A percentile compares a stretch with the other conserved stretches of the same genome.
Evolutionary conservation across 23 tunicate species (phyloP).

Genomic region (Oikopleura vanhoeffeni): DNA sequence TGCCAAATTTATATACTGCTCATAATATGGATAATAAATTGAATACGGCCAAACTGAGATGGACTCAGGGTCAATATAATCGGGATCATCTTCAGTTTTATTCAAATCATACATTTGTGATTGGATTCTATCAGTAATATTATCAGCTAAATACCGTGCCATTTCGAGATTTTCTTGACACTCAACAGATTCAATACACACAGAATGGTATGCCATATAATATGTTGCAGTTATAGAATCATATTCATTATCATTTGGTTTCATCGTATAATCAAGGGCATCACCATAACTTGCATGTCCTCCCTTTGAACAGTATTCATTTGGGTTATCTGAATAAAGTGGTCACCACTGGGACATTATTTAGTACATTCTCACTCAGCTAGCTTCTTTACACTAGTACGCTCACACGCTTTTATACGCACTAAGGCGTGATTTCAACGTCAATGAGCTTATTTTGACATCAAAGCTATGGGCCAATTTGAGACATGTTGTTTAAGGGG

Average conservation of each 20-base stretch:
- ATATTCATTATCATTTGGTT: not conserved
- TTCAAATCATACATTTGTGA: not conserved
- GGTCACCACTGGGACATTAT: too few species aligned
- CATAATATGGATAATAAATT: constrained; percentile 88
- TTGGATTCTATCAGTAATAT: constrained; percentile 26
- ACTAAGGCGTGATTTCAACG: too few species aligned
- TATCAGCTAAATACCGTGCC: constrained; percentile 51
- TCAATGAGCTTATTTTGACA: too few species aligned
- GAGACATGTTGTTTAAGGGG: too few species aligned
- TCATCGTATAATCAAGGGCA: constrained; percentile 33
- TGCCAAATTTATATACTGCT: constrained; percentile 75
- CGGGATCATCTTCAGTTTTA: not conserved
- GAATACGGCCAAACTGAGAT: constrained; percentile 20
- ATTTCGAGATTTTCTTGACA: constrained; percentile 63
- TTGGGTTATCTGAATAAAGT: constrained; percentile 13
- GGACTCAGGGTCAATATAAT: constrained; percentile 6
- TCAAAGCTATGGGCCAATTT: too few species aligned
- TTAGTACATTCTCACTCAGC: too few species aligned
- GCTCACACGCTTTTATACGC: too few species aligned
- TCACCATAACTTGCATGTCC: constrained; percentile 88
- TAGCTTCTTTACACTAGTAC: too few species aligned
- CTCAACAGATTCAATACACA: constrained; percentile 46
- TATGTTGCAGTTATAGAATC: constrained; percentile 37
- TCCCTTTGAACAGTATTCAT: constrained; percentile 17
- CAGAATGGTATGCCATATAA: constrained; percentile 75